phyloP scores from a whole-genome alignment of 2,888 invertebrate species.

The Thereva nobilitata region DNA sequence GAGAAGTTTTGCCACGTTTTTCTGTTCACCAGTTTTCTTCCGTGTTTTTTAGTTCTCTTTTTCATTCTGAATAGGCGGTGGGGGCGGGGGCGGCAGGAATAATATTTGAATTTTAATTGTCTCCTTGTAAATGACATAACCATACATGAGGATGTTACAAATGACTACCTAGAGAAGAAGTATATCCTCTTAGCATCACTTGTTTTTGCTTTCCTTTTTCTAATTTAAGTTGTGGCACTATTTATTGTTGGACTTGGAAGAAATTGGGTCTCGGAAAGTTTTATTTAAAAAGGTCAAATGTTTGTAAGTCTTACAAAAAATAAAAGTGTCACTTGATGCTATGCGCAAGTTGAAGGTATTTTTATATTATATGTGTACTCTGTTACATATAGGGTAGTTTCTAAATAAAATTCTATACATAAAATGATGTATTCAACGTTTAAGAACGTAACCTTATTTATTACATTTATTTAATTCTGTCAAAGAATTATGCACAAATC shows the following conservation, averaged over 20 bases:
- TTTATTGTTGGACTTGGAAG: not conserved
- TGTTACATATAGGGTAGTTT: no score
- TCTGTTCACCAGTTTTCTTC: not conserved
- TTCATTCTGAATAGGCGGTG: no score
- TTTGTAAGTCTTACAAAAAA: no score
- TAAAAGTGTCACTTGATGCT: no score
- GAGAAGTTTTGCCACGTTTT: not conserved
- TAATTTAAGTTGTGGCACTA: not conserved
- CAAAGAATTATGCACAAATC: no score
- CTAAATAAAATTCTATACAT: no score
- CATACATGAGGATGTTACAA: constrained; percentile 8
- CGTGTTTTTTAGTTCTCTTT: not conserved
- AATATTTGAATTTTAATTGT: constrained; percentile 30
- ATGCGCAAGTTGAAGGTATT: no score
- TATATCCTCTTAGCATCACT: not conserved
- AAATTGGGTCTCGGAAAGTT: constrained; percentile 5
- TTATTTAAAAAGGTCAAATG: not conserved
- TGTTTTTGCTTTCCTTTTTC: constrained; percentile 1
- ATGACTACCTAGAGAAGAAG: not conserved
- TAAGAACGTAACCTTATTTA: no score
- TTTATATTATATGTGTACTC: no score
- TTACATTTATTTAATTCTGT: no score
- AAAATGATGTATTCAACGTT: no score
- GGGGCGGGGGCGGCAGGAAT: not conserved
- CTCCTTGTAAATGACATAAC: constrained; percentile 18